phyloP scores from a whole-genome alignment of 2,113 vertebrate genomes.

The Pteronura brasiliensis region DNA sequence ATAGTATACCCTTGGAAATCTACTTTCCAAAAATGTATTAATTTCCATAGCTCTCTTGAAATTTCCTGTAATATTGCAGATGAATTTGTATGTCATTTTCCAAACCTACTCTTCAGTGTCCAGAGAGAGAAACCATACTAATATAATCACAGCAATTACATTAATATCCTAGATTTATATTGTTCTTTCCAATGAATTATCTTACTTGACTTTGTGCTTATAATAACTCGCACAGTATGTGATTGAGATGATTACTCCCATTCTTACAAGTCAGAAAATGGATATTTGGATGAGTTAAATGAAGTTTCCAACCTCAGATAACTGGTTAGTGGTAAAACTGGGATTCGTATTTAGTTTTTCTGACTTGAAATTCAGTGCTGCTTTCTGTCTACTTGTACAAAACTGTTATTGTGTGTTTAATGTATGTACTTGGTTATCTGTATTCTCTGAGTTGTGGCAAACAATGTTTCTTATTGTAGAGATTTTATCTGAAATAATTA shows the following conservation, averaged over 20 bases:
- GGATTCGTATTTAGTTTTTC: neutral
- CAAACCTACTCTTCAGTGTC: neutral
- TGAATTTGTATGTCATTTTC: neutral
- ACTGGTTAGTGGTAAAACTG: neutral
- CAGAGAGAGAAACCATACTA: neutral
- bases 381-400: neutral
- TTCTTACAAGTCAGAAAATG: neutral
- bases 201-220: neutral
- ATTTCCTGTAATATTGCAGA: neutral
- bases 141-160: neutral
- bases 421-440: neutral
- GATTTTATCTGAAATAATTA: neutral
- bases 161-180: neutral
- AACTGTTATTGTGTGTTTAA: neutral
- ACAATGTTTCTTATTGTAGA: neutral
- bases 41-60: constrained; percentile 8
- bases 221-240: neutral
- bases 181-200: neutral
- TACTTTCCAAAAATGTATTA: neutral
- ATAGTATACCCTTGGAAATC: neutral
- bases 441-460: neutral
- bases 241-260: neutral
- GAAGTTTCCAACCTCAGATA: neutral
- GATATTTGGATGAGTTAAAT: neutral
- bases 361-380: neutral